Percentiles rank a stretch among this genome's conserved stretches.
Conservation (phyloP, 1,140 invertebrate genomes). For the Coboldia fuscipes region DNA sequence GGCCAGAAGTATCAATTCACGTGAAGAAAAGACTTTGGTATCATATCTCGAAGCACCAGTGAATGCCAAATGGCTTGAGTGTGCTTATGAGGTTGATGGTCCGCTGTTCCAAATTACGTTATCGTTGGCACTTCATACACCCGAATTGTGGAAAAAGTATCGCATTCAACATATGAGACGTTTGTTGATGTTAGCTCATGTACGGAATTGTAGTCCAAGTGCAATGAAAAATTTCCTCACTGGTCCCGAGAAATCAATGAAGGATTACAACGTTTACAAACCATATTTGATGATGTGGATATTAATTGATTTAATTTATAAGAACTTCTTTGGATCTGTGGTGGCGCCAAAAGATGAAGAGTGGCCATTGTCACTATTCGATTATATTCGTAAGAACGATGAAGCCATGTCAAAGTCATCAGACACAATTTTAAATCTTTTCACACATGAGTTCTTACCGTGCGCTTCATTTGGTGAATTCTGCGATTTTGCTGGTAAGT, state of each 20-base stretch:
- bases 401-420: slow-evolving; percentile 70
- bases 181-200: slow-evolving; percentile 60
- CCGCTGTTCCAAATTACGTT: slow-evolving; percentile 69
- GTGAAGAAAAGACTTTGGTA: slow-evolving; percentile 50
- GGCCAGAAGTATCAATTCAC: slow-evolving; percentile 15
- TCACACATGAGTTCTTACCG: slow-evolving; percentile 75
- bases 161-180: slow-evolving; percentile 52
- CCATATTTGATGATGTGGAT: slow-evolving; percentile 68
- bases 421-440: slow-evolving; percentile 55
- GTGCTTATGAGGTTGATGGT: slow-evolving; percentile 71
- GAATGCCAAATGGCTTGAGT: slow-evolving; percentile 45
- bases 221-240: slow-evolving; percentile 24
- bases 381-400: slow-evolving; percentile 88
- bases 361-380: slow-evolving; percentile 74
- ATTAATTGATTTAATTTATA: slow-evolving; percentile 54
- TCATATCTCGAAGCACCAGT: slow-evolving; percentile 40
- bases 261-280: slow-evolving; percentile 69
- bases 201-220: slow-evolving; percentile 34
- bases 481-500: slow-evolving; percentile 59
- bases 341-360: slow-evolving; percentile 49
- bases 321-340: slow-evolving; percentile 43
- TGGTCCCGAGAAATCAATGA: slow-evolving; percentile 26
- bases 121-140: slow-evolving; percentile 54
- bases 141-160: slow-evolving; percentile 39
- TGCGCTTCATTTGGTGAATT: slow-evolving; percentile 78